A percentile compares a stretch with the other conserved stretches of the same genome.
Evolutionary conservation across 1,140 invertebrate genomes (phyloP).

Genomic region (Acyrthosiphon pisum): DNA sequence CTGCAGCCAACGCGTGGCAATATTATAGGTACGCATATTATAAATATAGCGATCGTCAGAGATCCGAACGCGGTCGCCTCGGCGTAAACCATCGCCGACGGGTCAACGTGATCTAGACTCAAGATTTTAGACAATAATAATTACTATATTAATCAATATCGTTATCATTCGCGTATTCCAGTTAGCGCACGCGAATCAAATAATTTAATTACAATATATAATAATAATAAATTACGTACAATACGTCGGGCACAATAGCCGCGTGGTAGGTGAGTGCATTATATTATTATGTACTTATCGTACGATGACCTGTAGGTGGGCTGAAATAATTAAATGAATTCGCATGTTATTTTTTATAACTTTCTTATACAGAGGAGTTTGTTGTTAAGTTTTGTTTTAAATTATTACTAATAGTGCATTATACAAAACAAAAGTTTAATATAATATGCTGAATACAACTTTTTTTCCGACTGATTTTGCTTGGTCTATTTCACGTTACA

Average conservation of each 20-base stretch:
- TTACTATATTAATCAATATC: background rate
- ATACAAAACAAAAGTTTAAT: too few relatives aligned
- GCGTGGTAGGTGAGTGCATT: background rate
- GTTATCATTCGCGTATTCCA: background rate
- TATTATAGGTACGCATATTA: background rate
- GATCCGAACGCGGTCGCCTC: background rate
- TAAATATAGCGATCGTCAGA: background rate
- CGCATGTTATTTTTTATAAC: too few relatives aligned
- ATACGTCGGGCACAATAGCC: background rate
- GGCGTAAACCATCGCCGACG: constrained; percentile 1
- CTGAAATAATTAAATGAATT: too few relatives aligned
- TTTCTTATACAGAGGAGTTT: too few relatives aligned
- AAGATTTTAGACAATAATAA: background rate
- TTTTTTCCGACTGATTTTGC: too few relatives aligned
- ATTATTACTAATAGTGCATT: too few relatives aligned
- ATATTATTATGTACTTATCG: background rate
- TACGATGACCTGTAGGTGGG: background rate
- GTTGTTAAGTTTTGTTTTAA: too few relatives aligned
- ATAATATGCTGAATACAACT: background rate
- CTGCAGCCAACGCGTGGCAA: background rate
- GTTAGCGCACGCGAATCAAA: background rate
- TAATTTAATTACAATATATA: background rate
- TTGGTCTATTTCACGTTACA: too few relatives aligned
- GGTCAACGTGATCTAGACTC: constrained; percentile 11
- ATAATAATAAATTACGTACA: background rate